Evolutionary conservation across 2,113 vertebrate genomes (phyloP).

Genomic region (Fulmarus glacialis): DNA sequence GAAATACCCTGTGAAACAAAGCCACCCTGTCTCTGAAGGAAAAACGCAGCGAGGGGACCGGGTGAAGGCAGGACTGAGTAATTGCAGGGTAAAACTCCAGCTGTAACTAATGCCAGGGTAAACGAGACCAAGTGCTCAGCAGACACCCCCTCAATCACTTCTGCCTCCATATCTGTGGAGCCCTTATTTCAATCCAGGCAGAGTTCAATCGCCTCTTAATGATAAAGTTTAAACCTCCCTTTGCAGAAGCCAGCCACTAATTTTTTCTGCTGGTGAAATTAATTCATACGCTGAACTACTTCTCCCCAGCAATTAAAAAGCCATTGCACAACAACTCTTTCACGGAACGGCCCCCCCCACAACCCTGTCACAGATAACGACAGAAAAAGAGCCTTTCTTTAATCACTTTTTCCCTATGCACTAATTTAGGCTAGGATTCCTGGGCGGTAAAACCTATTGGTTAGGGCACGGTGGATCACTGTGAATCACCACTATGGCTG

Average conservation of each 20-base stretch:
- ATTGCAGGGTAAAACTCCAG: neutral
- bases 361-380: neutral
- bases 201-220: neutral
- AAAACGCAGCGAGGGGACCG: fast-evolving
- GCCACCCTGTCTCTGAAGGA: neutral
- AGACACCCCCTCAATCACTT: neutral
- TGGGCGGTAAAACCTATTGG: neutral
- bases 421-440: neutral
- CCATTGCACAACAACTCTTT: neutral
- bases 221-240: neutral
- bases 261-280: neutral
- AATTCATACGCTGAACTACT: neutral
- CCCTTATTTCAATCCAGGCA: neutral
- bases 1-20: neutral
- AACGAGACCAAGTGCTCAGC: neutral
- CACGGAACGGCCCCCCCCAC: fast-evolving
- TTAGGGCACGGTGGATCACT: fast-evolving
- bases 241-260: neutral
- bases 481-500: fast-evolving
- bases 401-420: neutral
- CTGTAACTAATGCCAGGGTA: neutral
- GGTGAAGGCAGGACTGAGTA: neutral
- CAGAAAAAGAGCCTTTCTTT: neutral
- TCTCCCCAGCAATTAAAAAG: neutral
- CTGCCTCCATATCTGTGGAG: neutral